Evolutionary conservation across 2,113 vertebrate species (phyloP).

Genomic region (Eptesicus fuscus): DNA sequence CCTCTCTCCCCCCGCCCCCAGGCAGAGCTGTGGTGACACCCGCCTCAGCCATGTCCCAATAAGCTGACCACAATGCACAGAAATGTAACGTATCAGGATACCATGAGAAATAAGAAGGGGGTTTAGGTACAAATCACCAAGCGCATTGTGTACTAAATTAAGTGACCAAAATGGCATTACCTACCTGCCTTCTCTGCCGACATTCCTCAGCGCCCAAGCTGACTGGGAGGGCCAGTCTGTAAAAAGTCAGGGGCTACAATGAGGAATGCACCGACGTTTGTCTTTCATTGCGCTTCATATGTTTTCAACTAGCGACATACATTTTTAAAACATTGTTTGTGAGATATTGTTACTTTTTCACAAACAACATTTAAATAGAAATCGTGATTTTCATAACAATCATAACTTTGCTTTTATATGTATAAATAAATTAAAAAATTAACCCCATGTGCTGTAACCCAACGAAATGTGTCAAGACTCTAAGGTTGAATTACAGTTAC

Average conservation of each 20-base stretch:
- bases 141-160: neutral
- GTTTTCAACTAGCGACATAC: neutral
- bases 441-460: neutral
- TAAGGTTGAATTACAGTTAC: slow-evolving; percentile 8
- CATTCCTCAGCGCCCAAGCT: neutral
- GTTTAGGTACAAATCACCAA: neutral
- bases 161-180: neutral
- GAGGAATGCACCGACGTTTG: neutral
- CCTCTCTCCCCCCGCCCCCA: neutral
- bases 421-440: neutral
- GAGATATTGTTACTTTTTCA: slow-evolving; percentile 33
- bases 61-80: neutral
- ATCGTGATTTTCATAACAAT: slow-evolving; percentile 1
- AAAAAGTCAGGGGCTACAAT: neutral
- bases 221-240: neutral
- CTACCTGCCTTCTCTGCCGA: too few relatives aligned
- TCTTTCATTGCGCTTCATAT: neutral
- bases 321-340: neutral
- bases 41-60: neutral
- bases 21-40: neutral
- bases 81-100: neutral
- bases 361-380: slow-evolving; percentile 27
- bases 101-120: neutral
- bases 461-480: slow-evolving; percentile 4
- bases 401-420: neutral